A percentile compares a stretch with the other conserved stretches of the same genome.
These are phyloP conservation scores for Pachyuromys duprasi DNA, from an alignment of 2,797 vertebrate species.

Conservation along the genomic window DNA sequence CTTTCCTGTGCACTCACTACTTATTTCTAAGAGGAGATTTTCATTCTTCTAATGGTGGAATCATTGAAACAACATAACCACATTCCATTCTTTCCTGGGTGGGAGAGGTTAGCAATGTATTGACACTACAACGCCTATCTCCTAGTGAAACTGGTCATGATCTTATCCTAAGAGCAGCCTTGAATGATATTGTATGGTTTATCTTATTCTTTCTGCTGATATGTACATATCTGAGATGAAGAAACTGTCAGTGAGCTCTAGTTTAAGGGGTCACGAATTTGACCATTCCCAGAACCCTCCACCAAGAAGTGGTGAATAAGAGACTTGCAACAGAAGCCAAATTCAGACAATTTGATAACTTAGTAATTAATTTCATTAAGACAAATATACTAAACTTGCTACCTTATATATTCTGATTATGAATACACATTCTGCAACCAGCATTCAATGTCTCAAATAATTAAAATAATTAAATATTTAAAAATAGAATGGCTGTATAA, in stretches of 20 bases:
- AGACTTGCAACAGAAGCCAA: not conserved
- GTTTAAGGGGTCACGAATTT: too few relatives aligned
- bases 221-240: not conserved
- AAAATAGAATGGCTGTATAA: not conserved
- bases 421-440: not conserved
- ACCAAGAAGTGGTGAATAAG: not conserved
- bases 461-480: not conserved
- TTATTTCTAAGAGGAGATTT: not conserved
- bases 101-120: too few relatives aligned
- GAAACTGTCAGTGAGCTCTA: too few relatives aligned
- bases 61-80: not conserved
- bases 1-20: not conserved
- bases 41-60: not conserved
- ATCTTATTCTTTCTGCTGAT: not conserved
- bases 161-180: not conserved
- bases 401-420: not conserved
- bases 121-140: not conserved
- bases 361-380: not conserved
- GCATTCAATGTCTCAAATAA: too few relatives aligned
- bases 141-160: accelerated
- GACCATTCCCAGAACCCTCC: not conserved
- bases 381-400: not conserved
- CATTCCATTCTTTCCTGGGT: not conserved
- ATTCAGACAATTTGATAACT: not conserved
- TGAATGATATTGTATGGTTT: not conserved